These are phyloP conservation scores for Dendropsophus ebraccatus DNA, from an alignment of 2,113 vertebrate species.

Conservation along the genomic window DNA sequence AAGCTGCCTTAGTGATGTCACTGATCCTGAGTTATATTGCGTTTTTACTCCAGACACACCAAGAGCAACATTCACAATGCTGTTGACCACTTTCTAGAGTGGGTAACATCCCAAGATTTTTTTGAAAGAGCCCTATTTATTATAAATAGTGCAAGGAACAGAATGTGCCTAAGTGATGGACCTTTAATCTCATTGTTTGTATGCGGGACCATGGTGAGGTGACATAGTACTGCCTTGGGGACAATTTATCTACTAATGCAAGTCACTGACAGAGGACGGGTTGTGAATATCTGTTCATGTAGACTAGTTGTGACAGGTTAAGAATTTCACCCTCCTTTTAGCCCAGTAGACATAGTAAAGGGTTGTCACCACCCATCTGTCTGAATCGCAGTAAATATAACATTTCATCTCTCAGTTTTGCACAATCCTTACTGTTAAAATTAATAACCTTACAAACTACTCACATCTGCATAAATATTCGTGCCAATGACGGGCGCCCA, in stretches of 20 bases:
- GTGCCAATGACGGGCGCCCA: slow-evolving; percentile 91
- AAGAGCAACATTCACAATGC: background rate
- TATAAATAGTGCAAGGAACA: background rate
- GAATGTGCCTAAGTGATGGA: background rate
- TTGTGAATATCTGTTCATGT: background rate
- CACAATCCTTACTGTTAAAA: background rate
- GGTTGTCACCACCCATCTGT: background rate
- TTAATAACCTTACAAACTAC: slow-evolving; percentile 62
- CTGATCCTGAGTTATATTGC: background rate
- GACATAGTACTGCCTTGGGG: background rate
- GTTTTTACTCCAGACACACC: background rate
- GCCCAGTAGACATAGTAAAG: background rate
- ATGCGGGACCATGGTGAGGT: too few relatives aligned
- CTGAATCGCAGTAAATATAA: background rate
- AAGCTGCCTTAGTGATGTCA: background rate
- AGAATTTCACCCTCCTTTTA: background rate
- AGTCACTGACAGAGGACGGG: background rate
- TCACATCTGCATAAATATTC: slow-evolving; percentile 91
- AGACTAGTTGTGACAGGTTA: background rate
- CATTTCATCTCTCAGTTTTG: background rate
- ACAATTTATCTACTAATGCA: background rate
- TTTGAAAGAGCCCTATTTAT: background rate
- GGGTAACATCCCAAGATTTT: too few relatives aligned
- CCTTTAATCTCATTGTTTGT: background rate
- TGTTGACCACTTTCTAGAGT: background rate